Base-by-base conservation (phyloP, 2,113 vertebrate species). In the Pteronura brasiliensis region DNA sequence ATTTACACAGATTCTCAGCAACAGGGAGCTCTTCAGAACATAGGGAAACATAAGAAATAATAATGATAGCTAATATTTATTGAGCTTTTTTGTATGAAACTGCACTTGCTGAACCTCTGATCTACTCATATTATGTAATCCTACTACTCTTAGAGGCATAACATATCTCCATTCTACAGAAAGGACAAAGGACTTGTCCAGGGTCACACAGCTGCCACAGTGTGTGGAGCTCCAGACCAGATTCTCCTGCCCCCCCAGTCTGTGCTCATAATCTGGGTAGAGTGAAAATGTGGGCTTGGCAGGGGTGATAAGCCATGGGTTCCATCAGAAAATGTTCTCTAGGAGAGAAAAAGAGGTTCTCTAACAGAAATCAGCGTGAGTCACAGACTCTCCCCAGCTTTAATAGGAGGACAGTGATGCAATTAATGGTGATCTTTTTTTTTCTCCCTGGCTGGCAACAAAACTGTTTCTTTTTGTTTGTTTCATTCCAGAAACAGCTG, bases 401-500 rank as follows among this genome's bases (percentile, higher is more conserved):
- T 80, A 21, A 27, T 34, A 86, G 61, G 61, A 96, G 90, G 77
- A 71, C 21, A 77, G 36, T 71, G 49, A 91, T 87, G 34, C 25
- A 81, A 63, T 93, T 61, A 67, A 88, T 27, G n/a, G 82, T 74
- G 34, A 95, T 67, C 79, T 71, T 76, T 29, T 23, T 23, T 25
- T 29, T 15, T 20, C 6, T 31, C 47, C 29, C 72, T 11, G 3
- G 27, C 67, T 97, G 94, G 84, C 87, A 92, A 87, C 74, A 84
- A 39, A 17, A 23, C n/a, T 76, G 49, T 29, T 89, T 96, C 97
- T 96, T 23, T 59, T 61, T 61, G 59, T 27, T 61, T 63, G 27
- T 97, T 65, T 88, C 85, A 83, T 84, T 97, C 74, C 96, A 98
- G 90, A 88, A 95, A 95, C 97, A 98, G 96, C 97, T 98, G 98